phyloP scores from a whole-genome alignment of 2,113 vertebrate species.

The Perccottus glenii region DNA sequence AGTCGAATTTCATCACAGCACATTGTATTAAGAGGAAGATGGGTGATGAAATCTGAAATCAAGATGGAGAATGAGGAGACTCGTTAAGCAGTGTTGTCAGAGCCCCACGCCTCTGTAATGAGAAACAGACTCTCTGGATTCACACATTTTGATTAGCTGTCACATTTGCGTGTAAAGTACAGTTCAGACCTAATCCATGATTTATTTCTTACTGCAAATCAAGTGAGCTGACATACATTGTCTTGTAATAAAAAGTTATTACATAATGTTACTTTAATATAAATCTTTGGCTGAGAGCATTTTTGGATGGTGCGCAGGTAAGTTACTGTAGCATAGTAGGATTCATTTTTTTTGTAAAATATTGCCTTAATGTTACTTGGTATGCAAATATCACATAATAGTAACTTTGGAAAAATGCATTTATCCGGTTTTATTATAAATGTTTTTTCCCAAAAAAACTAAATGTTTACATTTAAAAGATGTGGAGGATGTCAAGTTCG shows the following conservation, averaged over 20 bases:
- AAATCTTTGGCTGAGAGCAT: constrained; percentile 18
- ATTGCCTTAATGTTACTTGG: neutral
- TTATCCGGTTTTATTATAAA: neutral
- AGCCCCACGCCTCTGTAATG: constrained; percentile 90
- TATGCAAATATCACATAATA: neutral
- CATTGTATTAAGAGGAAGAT: constrained; percentile 23
- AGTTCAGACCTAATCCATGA: constrained; percentile 14
- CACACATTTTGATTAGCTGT: constrained; percentile 38
- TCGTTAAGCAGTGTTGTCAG: constrained; percentile 76
- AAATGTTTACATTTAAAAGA: constrained; percentile 76
- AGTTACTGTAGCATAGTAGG: constrained; percentile 37
- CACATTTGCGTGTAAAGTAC: constrained; percentile 22
- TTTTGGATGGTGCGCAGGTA: constrained; percentile 52
- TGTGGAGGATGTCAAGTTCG: constrained; percentile 98
- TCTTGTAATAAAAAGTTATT: neutral
- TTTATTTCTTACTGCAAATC: constrained; percentile 3
- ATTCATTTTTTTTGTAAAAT: neutral
- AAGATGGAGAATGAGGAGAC: constrained; percentile 59
- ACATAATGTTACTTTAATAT: constrained; percentile 3
- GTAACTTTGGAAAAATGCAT: neutral
- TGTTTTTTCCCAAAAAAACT: neutral
- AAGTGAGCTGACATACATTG: constrained; percentile 16
- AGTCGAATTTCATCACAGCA: constrained; percentile 20
- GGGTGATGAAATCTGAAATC: constrained; percentile 27
- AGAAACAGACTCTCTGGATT: constrained; percentile 90